These are phyloP conservation scores for Micoletzkya japonica DNA, from an alignment of 2,888 invertebrate genomes.

Conservation along the genomic window DNA sequence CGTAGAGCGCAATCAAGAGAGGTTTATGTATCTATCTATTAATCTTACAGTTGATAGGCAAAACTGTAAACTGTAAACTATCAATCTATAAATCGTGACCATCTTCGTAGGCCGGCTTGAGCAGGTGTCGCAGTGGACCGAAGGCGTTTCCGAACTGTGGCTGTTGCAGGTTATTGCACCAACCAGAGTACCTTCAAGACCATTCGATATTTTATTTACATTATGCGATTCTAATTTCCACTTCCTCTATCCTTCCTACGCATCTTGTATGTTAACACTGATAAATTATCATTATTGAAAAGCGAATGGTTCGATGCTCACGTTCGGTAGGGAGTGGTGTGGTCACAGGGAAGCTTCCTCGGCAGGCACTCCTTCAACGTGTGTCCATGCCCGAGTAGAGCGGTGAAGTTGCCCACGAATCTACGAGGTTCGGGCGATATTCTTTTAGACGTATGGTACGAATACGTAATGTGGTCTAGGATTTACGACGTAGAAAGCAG, in stretches of 20 bases:
- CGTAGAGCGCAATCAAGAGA: too few species aligned
- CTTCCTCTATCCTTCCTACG: too few species aligned
- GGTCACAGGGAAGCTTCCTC: constrained; percentile 56
- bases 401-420: constrained; percentile 29
- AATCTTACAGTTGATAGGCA: too few species aligned
- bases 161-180: constrained; percentile 25
- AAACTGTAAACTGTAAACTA: too few species aligned
- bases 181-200: constrained; percentile 9
- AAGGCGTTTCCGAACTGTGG: constrained; percentile 57
- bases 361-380: constrained; percentile 36
- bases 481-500: too few species aligned
- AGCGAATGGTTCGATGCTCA: background rate
- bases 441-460: too few species aligned
- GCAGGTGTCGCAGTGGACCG: constrained; percentile 48
- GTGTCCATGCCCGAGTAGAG: background rate
- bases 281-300: background rate
- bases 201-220: too few species aligned
- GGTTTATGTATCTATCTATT: too few species aligned
- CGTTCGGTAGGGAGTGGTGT: constrained; percentile 44
- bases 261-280: too few species aligned
- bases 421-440: background rate
- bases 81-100: too few species aligned
- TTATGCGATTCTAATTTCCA: too few species aligned
- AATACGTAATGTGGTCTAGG: too few species aligned
- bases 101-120: constrained; percentile 56